Percentiles rank a stretch among this genome's conserved stretches.
Evolutionary conservation across 1,140 invertebrate genomes (phyloP).

Genomic region (Cataglyphis hispanica): DNA sequence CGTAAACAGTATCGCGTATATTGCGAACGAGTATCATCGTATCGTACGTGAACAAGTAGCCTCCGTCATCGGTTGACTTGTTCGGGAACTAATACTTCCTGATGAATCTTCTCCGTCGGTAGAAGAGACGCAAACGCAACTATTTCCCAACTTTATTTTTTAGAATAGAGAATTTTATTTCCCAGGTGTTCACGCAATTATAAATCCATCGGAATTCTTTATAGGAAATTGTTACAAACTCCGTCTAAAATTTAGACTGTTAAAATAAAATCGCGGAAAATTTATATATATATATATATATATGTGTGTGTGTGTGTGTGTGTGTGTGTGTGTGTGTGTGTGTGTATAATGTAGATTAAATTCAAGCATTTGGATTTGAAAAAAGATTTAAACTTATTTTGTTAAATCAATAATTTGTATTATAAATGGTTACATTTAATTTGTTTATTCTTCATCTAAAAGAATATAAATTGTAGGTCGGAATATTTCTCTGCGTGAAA

Average conservation of each 20-base stretch:
- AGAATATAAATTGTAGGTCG: not conserved
- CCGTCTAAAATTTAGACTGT: not conserved
- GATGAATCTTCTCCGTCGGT: constrained; percentile 30
- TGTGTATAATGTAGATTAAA: constrained; percentile 7
- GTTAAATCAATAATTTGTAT: not conserved
- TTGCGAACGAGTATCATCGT: not conserved
- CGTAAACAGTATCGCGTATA: constrained; percentile 61
- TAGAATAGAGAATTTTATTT: constrained; percentile 7
- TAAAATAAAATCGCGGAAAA: not conserved
- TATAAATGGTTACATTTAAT: not conserved
- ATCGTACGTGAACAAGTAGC: constrained; percentile 13
- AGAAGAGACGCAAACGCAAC: constrained; percentile 14
- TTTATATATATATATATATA: not conserved
- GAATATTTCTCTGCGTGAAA: not conserved
- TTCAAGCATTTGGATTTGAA: not conserved
- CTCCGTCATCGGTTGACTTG: constrained; percentile 66
- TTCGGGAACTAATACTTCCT: constrained; percentile 56
- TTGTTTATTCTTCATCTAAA: not conserved
- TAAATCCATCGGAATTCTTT: not conserved
- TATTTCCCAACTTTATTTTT: not conserved
- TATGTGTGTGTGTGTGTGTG: too few relatives aligned
- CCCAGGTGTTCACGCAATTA: not conserved
- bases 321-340: too few relatives aligned
- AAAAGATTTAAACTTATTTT: not conserved
- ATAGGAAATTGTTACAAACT: not conserved